Conservation (phyloP, 1,140 invertebrate species). For the Stegodyphus dumicola region DNA sequence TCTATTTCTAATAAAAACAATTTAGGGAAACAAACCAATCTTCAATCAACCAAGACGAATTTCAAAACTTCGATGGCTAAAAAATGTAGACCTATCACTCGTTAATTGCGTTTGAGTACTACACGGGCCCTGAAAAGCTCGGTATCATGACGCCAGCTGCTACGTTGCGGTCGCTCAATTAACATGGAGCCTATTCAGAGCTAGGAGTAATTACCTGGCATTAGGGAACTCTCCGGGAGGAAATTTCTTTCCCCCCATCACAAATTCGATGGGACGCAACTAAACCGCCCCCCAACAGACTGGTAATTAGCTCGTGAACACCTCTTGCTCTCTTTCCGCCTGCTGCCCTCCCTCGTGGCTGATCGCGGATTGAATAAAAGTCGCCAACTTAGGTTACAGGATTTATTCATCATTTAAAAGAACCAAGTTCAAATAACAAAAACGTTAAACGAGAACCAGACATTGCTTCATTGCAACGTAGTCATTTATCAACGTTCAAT, state of each 20-base stretch:
- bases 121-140: slow-evolving; percentile 6
- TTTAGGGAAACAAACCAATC: too few relatives aligned
- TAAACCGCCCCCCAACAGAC: slow-evolving; percentile 31
- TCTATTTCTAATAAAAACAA: too few relatives aligned
- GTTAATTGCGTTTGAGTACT: slow-evolving; percentile 21
- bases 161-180: slow-evolving; percentile 31
- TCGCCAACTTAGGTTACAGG: slow-evolving; percentile 10
- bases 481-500: too few relatives aligned
- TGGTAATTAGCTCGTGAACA: slow-evolving; percentile 48
- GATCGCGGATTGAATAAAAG: not conserved
- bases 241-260: not conserved
- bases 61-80: not conserved
- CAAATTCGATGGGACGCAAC: slow-evolving; percentile 42
- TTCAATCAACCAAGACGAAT: too few relatives aligned
- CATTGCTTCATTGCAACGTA: too few relatives aligned
- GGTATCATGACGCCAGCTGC: slow-evolving; percentile 44
- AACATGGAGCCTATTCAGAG: slow-evolving; percentile 30
- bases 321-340: slow-evolving; percentile 2
- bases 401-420: not conserved
- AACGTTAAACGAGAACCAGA: too few relatives aligned
- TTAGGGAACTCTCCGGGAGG: slow-evolving; percentile 3
- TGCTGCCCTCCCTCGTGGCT: too few relatives aligned
- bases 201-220: slow-evolving; percentile 45
- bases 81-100: slow-evolving; percentile 22
- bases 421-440: too few relatives aligned